Base-by-base conservation (phyloP, 2,113 vertebrate species). In the Raja brachyura region DNA sequence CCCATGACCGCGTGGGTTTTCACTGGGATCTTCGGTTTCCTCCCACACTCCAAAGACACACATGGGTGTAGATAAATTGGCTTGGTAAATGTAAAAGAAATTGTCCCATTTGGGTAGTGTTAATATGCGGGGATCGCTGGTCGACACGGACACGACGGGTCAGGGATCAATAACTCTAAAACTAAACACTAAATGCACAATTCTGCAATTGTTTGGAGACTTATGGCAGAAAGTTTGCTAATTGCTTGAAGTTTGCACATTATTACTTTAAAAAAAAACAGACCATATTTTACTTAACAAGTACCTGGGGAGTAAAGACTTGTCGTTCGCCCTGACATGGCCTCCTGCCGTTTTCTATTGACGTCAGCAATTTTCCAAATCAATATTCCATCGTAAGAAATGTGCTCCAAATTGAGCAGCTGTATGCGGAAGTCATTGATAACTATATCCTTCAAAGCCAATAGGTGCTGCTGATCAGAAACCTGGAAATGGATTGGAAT, bases 241-340 rank as follows among this genome's bases (percentile, higher is more conserved):
- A 48, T 48, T 48, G 39, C 39, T 48, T 48, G 39, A n/a, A 54
- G 20, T 8, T 22, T 1, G 6, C 78, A 54, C 13, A 83, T 56
- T 22, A 81, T 56, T 54, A 83, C 20, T 56, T 56, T 83, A 48
- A 59, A 56, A 11, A 59, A 25, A 11, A 54, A 4, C 79, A 5
- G 48, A 59, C 22, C 14, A 56, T 90, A 33, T 66, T 68, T 33
- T 90, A 33, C 31, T 90, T 20, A 63, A 63, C 61, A 20, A 22
- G 93, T 95, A 98, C 97, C 97, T 95, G 97, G 97, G 0, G 97
- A 98, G 93, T 97, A 97, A 86, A 97, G 94, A 93, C 96, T 97
- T 94, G 95, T 93, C 4, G 94, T 94, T 90, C 95, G 96, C 93
- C 97, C 97, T 0, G 95, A 95, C 86, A 96, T 95, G 0, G 97